Percentiles rank a stretch among this genome's conserved stretches.
Conservation (phyloP, 2,888 invertebrate genomes). For the Caenorhabditis auriculariae region DNA sequence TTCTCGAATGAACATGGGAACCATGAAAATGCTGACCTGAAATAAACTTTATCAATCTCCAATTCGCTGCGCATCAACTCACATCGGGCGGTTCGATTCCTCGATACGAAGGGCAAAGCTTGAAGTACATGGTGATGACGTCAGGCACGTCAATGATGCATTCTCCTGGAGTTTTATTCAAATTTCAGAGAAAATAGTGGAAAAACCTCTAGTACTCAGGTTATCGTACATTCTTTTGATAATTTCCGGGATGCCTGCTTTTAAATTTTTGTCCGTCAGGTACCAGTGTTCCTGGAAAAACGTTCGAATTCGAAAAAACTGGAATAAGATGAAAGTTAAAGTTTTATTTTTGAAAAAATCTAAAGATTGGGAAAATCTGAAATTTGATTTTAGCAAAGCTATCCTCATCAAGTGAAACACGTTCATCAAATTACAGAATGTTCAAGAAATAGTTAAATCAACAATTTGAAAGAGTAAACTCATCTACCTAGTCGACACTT, state of each 20-base stretch:
- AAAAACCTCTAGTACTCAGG: conserved; percentile 44
- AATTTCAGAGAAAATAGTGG: background rate
- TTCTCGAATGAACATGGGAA: conserved; percentile 53
- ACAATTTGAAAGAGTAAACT: no score
- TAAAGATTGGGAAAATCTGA: background rate
- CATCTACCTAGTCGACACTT: no score
- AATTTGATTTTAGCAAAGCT: no score
- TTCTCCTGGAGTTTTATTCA: conserved; percentile 39
- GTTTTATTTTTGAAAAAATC: background rate
- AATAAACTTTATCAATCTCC: no score
- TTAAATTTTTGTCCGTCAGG: conserved; percentile 30
- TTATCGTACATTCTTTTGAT: conserved; percentile 49
- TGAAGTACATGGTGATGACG: conserved; percentile 51
- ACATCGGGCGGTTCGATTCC: conserved; percentile 55
- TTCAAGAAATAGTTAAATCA: no score
- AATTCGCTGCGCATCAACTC: background rate
- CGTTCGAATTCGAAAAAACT: no score
- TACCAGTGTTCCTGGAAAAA: conserved; percentile 38
- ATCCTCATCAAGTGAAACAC: no score
- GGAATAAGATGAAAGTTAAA: background rate
- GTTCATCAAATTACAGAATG: no score
- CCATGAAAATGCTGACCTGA: conserved; percentile 47
- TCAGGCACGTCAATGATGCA: conserved; percentile 45
- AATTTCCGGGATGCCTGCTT: conserved; percentile 33
- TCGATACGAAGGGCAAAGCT: conserved; percentile 55